Percentiles rank a stretch among this genome's conserved stretches.
phyloP scores from a whole-genome alignment of 1,140 invertebrate species.

The Tetramorium simillimum region DNA sequence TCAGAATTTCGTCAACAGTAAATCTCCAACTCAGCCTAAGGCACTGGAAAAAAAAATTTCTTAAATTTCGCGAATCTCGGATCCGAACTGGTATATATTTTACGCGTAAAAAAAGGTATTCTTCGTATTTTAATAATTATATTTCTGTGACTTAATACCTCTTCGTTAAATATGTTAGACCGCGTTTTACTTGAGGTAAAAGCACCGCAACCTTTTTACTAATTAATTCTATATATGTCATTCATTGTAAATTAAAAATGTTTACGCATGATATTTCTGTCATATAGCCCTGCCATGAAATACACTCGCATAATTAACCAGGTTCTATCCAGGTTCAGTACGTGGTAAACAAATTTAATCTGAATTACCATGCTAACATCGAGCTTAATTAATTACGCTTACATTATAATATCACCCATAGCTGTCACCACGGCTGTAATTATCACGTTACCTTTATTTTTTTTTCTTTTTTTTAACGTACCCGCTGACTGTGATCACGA shows the following conservation, averaged over 20 bases:
- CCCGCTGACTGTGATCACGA: not conserved
- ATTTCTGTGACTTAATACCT: not conserved
- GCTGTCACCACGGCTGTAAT: not conserved
- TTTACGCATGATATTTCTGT: constrained; percentile 11
- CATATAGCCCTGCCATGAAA: not conserved
- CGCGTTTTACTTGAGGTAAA: not conserved
- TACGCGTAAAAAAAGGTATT: not conserved
- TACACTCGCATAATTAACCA: constrained; percentile 51
- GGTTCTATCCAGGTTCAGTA: not conserved
- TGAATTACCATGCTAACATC: constrained; percentile 38
- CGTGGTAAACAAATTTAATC: constrained; percentile 7
- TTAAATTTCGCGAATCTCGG: not conserved
- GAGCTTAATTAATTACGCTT: constrained; percentile 39
- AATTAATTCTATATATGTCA: constrained; percentile 31
- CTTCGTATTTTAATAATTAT: not conserved
- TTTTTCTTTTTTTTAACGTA: not conserved
- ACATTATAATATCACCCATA: constrained; percentile 23
- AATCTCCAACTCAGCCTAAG: not conserved
- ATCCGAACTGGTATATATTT: not conserved
- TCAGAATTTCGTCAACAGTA: constrained; percentile 1
- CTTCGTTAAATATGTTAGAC: not conserved
- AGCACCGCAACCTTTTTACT: not conserved
- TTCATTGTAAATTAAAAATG: constrained; percentile 28
- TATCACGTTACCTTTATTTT: not conserved
- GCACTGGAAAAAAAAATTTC: not conserved